phyloP scores from a whole-genome alignment of 2,113 vertebrate species.

The Campylorhamphus procurvoides region DNA sequence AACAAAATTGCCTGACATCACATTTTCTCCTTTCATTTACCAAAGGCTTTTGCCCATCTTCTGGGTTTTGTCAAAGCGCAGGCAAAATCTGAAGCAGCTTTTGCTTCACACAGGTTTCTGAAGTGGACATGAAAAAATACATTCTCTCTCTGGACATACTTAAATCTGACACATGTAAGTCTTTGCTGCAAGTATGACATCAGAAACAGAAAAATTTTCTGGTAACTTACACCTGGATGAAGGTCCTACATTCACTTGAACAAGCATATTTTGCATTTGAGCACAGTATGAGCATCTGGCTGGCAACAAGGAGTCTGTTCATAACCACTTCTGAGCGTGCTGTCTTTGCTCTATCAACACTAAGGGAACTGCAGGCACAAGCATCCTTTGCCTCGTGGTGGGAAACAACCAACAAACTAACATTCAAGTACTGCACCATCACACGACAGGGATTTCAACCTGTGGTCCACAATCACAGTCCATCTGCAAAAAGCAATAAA shows the following conservation, averaged over 20 bases:
- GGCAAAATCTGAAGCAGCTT: background rate
- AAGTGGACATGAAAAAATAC: background rate
- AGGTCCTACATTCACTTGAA: background rate
- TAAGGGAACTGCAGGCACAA: background rate
- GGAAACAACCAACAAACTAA: background rate
- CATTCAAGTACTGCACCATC: background rate
- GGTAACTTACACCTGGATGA: background rate
- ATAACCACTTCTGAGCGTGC: background rate
- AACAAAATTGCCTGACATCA: background rate
- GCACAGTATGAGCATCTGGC: background rate
- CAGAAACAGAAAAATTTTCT: background rate
- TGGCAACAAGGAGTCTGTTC: rapidly evolving
- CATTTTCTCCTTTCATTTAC: background rate
- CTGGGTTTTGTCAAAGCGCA: background rate
- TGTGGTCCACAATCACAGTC: background rate
- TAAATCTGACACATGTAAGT: background rate
- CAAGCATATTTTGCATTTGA: background rate
- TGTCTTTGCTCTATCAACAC: background rate
- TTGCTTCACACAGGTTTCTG: background rate
- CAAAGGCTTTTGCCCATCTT: background rate
- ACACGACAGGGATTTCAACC: background rate
- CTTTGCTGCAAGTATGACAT: background rate
- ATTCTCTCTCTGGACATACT: background rate
- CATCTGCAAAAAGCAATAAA: background rate
- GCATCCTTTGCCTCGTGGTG: background rate